These are phyloP conservation scores for Fistularia commersonii DNA, from an alignment of 2,797 vertebrate species.

Conservation along the genomic window DNA sequence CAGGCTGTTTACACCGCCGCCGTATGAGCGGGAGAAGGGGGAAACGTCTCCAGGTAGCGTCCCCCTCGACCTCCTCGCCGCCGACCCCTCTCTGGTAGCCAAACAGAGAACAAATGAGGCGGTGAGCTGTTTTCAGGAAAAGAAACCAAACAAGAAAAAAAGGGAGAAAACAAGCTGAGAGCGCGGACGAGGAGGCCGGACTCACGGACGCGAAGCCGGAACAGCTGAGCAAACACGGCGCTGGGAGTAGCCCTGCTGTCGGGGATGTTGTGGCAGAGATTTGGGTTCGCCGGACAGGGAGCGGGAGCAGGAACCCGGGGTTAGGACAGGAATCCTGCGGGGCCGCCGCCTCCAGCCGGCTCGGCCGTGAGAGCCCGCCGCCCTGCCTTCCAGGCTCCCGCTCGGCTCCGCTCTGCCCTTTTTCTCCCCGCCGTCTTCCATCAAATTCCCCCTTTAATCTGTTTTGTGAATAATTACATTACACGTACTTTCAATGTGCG, in stretches of 20 bases:
- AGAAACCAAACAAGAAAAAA: constrained; percentile 64
- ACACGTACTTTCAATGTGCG: too few relatives aligned
- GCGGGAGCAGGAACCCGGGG: constrained; percentile 50
- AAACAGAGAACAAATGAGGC: constrained; percentile 62
- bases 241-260: constrained; percentile 65
- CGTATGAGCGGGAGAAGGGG: constrained; percentile 44
- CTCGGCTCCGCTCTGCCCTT: too few relatives aligned
- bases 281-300: constrained; percentile 50
- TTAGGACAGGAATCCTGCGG: constrained; percentile 62
- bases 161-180: constrained; percentile 61
- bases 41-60: constrained; percentile 62
- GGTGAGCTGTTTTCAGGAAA: constrained; percentile 61
- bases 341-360: constrained; percentile 55
- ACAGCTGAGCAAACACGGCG: constrained; percentile 77
- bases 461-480: background rate
- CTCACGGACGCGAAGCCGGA: constrained; percentile 58
- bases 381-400: constrained; percentile 21
- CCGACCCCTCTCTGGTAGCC: constrained; percentile 40
- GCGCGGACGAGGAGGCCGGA: constrained; percentile 54
- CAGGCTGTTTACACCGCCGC: constrained; percentile 50
- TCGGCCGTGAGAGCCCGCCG: constrained; percentile 56
- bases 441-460: too few relatives aligned
- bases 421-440: too few relatives aligned
- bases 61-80: constrained; percentile 41
- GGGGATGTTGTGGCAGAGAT: constrained; percentile 64